Conservation (phyloP, 2,113 vertebrate species). For the Cygnus atratus region DNA sequence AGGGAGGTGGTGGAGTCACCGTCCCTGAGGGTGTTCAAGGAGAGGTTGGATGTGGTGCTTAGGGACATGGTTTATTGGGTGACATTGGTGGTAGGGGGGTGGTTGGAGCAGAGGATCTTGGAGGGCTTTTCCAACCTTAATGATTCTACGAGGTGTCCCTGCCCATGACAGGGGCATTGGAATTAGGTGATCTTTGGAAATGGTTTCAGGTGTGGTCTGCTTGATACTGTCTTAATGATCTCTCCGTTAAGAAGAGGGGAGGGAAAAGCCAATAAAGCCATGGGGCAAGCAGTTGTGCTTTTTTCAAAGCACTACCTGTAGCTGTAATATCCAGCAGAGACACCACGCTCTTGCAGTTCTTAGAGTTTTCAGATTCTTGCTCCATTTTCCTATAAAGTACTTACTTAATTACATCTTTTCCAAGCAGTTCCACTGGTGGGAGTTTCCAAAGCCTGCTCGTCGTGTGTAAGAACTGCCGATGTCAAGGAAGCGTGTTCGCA, state of each 20-base stretch:
- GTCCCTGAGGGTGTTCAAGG: too few relatives aligned
- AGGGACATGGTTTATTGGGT: too few relatives aligned
- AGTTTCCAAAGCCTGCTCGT: conserved; percentile 67
- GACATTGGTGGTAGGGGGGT: too few relatives aligned
- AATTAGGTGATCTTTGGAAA: too few relatives aligned
- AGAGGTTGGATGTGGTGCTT: too few relatives aligned
- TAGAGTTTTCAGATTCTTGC: not conserved
- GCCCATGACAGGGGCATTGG: too few relatives aligned
- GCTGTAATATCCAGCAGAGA: fast-evolving
- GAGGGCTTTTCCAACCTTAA: too few relatives aligned
- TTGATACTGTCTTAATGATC: too few relatives aligned
- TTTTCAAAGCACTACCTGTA: not conserved
- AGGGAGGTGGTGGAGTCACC: too few relatives aligned
- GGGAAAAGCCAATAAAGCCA: not conserved
- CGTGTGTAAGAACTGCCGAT: conserved; percentile 66
- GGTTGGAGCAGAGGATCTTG: too few relatives aligned
- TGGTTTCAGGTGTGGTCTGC: fast-evolving
- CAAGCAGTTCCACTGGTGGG: not conserved
- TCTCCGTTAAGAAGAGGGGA: fast-evolving
- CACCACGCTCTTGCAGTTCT: fast-evolving
- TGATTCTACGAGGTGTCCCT: too few relatives aligned
- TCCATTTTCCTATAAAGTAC: not conserved
- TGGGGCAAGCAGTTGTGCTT: too few relatives aligned
- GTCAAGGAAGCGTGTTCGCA: conserved; percentile 64
- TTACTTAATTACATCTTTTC: not conserved